Base-by-base conservation (phyloP, 2,888 invertebrate species). In the Sarcophaga rosellei region DNA sequence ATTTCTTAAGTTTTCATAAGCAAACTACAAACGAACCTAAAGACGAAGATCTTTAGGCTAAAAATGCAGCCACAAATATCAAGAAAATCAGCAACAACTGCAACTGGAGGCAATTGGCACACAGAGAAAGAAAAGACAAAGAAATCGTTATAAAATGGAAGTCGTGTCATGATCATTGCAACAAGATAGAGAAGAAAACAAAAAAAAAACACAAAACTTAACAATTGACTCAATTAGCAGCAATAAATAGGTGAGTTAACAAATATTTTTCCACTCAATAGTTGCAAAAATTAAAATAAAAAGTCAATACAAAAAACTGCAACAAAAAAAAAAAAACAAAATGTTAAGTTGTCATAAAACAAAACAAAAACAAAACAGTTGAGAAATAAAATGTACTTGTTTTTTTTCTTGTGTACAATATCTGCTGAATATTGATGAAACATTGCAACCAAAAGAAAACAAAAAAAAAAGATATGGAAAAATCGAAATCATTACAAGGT, bases 181-280 rank as follows among this genome's bases (percentile, higher is more conserved):
- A 84, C 76, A 44, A 80, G 81, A 85, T 79, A 35, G 10, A 35
- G 8, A 35, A 35, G 2, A 35, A 1, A 35, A 1, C 8, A 35
- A 35, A 10, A 35, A 10, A 35, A 10, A 35, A 35, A 35, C 3
- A 3, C 66, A 78, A 82, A 82, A 85, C 76, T 82, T 78, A 70
- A 81, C 81, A 81, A 81, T 84, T 86, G 84, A 84, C 86, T 86
- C 86, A 86, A 86, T 86, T 86, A 86, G 86, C 86, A 84, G 84
- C 81, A 86, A 84, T 86, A 84, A 86, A 84, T 86, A 86, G 86
- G 83, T 81, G 86, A 86, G 86, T 84, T 86, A 84, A 86, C 83
- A 83, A 84, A 86, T 84, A 86, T 84, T 78, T 86, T 81, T 86
- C 84, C 84, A 84, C 79, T 84, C 84, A 76, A 84, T 84, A 72